Evolutionary conservation across 2,888 invertebrate species (phyloP).

Genomic region (Branchellion lobata): DNA sequence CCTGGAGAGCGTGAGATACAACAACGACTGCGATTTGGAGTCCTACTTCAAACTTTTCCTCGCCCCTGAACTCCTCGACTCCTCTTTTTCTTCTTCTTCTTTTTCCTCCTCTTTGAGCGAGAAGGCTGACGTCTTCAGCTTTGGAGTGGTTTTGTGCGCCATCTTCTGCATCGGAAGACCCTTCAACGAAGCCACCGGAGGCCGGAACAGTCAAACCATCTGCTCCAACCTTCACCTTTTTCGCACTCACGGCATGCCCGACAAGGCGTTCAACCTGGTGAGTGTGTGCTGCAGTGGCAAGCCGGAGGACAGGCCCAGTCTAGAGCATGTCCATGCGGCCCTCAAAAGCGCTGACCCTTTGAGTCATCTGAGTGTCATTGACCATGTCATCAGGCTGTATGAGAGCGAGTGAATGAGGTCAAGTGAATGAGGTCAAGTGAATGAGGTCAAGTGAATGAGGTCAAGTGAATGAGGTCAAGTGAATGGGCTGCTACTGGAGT

Average conservation of each 20-base stretch:
- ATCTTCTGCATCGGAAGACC: slow-evolving; percentile 51
- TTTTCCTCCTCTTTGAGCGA: slow-evolving; percentile 49
- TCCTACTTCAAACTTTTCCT: slow-evolving; percentile 23
- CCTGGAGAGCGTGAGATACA: background rate
- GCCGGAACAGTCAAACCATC: background rate
- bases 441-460: no score
- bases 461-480: no score
- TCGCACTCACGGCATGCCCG: background rate
- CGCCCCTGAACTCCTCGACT: slow-evolving; percentile 56
- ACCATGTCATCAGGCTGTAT: slow-evolving; percentile 31
- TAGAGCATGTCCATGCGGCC: background rate
- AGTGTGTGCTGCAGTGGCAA: slow-evolving; percentile 13
- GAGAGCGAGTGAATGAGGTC: background rate
- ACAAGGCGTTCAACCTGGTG: slow-evolving; percentile 27
- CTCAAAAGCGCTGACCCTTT: background rate
- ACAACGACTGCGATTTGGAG: slow-evolving; percentile 33
- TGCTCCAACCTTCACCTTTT: background rate
- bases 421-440: no score
- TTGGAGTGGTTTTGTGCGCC: slow-evolving; percentile 55
- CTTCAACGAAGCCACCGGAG: background rate
- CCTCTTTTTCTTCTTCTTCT: slow-evolving; percentile 50
- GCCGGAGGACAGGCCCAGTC: background rate
- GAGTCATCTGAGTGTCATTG: slow-evolving; percentile 7
- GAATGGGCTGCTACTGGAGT: no score
- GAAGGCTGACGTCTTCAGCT: slow-evolving; percentile 56